Conservation (phyloP, 2,888 invertebrate species). For the Aphodius granarius region DNA sequence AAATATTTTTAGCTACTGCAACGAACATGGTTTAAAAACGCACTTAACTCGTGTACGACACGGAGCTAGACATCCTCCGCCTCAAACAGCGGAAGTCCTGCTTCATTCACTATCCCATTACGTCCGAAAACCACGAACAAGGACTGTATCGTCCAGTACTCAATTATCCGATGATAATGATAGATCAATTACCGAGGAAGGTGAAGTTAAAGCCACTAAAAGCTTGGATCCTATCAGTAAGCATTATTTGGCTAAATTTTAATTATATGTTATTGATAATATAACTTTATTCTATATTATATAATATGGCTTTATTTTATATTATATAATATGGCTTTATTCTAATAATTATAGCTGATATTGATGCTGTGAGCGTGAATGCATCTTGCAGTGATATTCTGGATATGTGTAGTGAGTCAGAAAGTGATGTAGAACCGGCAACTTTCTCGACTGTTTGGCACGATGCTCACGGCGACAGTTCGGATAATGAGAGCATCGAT, state of each 20-base stretch:
- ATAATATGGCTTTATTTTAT: constrained; percentile 18
- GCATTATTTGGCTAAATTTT: constrained; percentile 33
- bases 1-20: constrained; percentile 61
- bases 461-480: constrained; percentile 67
- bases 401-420: constrained; percentile 74
- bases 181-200: constrained; percentile 48
- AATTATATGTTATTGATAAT: constrained; percentile 21
- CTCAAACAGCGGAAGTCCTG: constrained; percentile 68
- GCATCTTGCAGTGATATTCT: constrained; percentile 61
- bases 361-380: constrained; percentile 58
- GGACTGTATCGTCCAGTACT: constrained; percentile 40
- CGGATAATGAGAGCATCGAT: constrained; percentile 78
- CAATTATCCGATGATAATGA: constrained; percentile 45
- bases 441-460: constrained; percentile 65
- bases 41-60: constrained; percentile 65
- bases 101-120: constrained; percentile 69
- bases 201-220: constrained; percentile 53
- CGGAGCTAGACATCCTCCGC: constrained; percentile 62
- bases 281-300: constrained; percentile 8
- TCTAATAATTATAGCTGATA: constrained; percentile 51
- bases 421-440: constrained; percentile 71
- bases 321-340: constrained; percentile 21
- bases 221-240: constrained; percentile 64
- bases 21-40: constrained; percentile 69
- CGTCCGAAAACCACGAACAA: constrained; percentile 51